Conservation (phyloP, 2,797 vertebrate genomes). For the Siniperca obscura region DNA sequence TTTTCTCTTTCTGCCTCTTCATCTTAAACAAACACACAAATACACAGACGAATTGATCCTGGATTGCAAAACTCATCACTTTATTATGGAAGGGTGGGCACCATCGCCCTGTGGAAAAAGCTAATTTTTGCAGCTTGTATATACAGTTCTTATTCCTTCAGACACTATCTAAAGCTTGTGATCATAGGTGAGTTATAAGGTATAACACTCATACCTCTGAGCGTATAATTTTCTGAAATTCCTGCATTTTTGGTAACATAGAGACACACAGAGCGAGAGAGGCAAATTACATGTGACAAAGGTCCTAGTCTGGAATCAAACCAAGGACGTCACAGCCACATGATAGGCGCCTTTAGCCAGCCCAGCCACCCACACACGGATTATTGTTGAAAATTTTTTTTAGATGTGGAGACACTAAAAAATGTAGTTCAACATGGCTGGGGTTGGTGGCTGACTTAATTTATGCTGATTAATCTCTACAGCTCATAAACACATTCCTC, state of each 20-base stretch:
- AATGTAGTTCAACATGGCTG: slow-evolving; percentile 52
- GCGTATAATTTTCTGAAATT: background rate
- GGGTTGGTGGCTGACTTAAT: slow-evolving; percentile 54
- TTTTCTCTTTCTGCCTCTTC: background rate
- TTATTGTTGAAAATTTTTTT: slow-evolving; percentile 41
- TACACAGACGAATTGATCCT: background rate
- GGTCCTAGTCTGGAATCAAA: slow-evolving; percentile 64
- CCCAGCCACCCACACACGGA: slow-evolving; percentile 70
- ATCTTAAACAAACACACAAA: background rate
- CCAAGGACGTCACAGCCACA: slow-evolving; percentile 60
- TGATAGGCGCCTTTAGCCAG: slow-evolving; percentile 60
- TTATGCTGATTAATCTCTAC: slow-evolving; percentile 71
- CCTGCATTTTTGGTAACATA: background rate
- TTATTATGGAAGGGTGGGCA: background rate
- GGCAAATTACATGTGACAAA: slow-evolving; percentile 61
- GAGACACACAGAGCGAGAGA: slow-evolving; percentile 8
- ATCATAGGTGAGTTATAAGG: background rate
- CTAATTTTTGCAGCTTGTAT: background rate
- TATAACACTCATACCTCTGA: background rate
- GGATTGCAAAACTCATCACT: background rate
- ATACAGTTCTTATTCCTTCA: background rate
- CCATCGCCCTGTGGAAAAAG: background rate
- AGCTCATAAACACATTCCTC: slow-evolving; percentile 40
- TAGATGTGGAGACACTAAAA: slow-evolving; percentile 45
- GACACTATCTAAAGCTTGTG: background rate